phyloP scores from a whole-genome alignment of 2,888 invertebrate genomes.

The Crossocerus cetratus region DNA sequence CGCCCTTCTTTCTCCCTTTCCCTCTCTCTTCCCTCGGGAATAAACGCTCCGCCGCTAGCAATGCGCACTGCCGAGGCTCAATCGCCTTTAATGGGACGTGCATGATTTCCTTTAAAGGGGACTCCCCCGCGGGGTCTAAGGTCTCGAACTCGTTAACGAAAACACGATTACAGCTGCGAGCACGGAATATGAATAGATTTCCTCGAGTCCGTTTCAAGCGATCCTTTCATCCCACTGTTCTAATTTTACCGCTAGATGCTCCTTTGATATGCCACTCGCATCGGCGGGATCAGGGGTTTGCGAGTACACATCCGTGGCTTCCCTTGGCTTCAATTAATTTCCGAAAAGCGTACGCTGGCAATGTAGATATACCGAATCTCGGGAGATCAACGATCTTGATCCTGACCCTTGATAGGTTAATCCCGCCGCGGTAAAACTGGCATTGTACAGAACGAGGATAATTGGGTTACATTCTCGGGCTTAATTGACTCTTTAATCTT shows the following conservation, averaged over 20 bases:
- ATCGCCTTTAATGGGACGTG: background rate
- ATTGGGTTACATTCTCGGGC: too few relatives aligned
- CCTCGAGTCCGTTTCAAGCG: conserved; percentile 11
- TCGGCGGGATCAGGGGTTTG: conserved; percentile 1
- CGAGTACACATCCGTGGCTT: conserved; percentile 2
- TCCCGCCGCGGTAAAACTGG: too few relatives aligned
- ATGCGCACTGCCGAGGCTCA: background rate
- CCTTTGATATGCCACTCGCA: background rate
- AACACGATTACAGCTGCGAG: conserved; percentile 16
- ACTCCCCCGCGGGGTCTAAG: background rate
- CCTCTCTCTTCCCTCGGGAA: background rate
- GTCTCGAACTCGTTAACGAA: background rate
- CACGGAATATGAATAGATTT: conserved; percentile 25
- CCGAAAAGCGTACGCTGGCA: conserved; percentile 5
- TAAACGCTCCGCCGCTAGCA: background rate
- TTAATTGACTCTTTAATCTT: too few relatives aligned
- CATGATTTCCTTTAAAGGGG: background rate
- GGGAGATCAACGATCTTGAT: background rate
- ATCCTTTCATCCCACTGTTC: conserved; percentile 24
- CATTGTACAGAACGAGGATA: too few relatives aligned
- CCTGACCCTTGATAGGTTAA: too few relatives aligned
- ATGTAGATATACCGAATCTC: background rate
- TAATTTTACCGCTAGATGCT: background rate
- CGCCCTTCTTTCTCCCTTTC: background rate
- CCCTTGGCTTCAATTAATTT: conserved; percentile 29